phyloP scores from a whole-genome alignment of 2,797 vertebrate genomes.

The Perodicticus potto region DNA sequence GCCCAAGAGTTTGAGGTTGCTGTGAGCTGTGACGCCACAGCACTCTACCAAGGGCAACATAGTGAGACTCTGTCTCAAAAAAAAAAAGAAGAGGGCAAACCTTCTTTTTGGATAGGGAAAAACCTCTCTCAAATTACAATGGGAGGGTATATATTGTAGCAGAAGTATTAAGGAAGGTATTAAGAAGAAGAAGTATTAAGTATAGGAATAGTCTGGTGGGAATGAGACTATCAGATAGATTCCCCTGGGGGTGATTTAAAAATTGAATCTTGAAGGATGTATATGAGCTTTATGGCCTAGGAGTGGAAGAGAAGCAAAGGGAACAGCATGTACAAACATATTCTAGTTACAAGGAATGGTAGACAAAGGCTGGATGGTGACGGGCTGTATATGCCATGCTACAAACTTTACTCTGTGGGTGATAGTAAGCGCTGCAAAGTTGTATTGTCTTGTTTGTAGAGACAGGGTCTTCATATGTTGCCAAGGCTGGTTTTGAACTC shows the following conservation, averaged over 20 bases:
- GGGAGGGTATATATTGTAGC: not conserved
- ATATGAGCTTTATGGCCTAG: not conserved
- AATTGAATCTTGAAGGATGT: not conserved
- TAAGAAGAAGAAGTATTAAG: not conserved
- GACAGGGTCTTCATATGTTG: too few relatives aligned
- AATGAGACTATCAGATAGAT: not conserved
- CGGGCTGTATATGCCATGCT: not conserved
- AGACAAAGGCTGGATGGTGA: not conserved
- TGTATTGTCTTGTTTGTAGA: too few relatives aligned
- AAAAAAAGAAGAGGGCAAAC: not conserved
- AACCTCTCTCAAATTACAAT: slow-evolving; percentile 8
- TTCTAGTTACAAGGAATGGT: not conserved
- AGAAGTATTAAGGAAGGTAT: not conserved
- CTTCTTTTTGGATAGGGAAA: not conserved
- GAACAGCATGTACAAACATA: not conserved
- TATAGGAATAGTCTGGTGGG: not conserved
- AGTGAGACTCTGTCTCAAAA: too few relatives aligned
- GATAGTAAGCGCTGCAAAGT: not conserved
- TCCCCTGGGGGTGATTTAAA: not conserved
- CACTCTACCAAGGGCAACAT: too few relatives aligned
- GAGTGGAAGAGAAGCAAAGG: not conserved
- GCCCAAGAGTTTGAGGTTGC: too few relatives aligned
- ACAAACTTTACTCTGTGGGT: not conserved
- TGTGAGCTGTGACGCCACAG: too few relatives aligned
- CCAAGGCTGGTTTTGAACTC: too few relatives aligned